Percentiles rank a stretch among this genome's conserved stretches.
Evolutionary conservation across 2,113 vertebrate species (phyloP).

Genomic region (Oophaga pumilio): DNA sequence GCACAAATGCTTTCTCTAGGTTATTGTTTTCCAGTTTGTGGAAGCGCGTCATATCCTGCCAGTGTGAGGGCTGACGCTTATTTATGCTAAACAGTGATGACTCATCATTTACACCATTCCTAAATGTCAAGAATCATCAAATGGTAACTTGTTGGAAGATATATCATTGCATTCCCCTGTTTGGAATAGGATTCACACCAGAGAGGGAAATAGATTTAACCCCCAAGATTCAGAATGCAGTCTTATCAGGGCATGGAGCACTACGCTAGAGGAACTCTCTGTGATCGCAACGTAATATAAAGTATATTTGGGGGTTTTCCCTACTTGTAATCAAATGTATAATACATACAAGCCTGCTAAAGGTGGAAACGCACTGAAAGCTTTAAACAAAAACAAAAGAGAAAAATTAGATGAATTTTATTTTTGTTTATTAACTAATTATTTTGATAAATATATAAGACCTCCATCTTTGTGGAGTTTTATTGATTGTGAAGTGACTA

Average conservation of each 20-base stretch:
- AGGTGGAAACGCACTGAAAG: too few species aligned
- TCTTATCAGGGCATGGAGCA: constrained; percentile 12
- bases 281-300: neutral
- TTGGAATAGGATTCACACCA: neutral
- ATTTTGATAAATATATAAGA: too few species aligned
- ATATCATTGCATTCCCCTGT: neutral
- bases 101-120: constrained; percentile 23
- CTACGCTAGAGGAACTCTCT: constrained; percentile 4
- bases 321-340: too few species aligned
- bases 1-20: neutral
- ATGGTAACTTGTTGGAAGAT: neutral
- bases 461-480: too few species aligned
- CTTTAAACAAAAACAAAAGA: too few species aligned
- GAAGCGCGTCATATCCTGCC: neutral
- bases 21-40: neutral
- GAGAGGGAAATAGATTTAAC: neutral
- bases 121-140: constrained; percentile 10
- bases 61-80: neutral
- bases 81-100: constrained; percentile 2
- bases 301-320: too few species aligned
- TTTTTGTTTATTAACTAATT: too few species aligned
- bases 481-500: too few species aligned
- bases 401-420: too few species aligned
- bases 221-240: neutral
- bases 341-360: too few species aligned